A percentile compares a stretch with the other conserved stretches of the same genome.
These are phyloP conservation scores for Himantopus leucocephalus DNA, from an alignment of 2,113 vertebrate genomes.

Conservation along the genomic window DNA sequence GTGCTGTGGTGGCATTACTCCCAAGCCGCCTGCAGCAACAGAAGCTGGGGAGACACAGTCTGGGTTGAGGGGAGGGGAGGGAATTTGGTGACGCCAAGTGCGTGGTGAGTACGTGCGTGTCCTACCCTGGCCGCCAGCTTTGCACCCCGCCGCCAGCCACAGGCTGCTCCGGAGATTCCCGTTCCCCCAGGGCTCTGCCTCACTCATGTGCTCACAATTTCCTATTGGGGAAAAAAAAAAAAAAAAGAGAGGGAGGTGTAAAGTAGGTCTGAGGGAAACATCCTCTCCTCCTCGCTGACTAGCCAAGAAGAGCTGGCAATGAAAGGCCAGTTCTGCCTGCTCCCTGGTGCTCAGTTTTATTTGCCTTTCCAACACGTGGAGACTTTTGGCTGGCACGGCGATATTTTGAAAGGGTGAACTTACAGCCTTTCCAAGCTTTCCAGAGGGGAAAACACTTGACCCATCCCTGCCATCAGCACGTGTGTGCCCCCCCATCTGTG, in stretches of 20 bases:
- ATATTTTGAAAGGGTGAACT: not conserved
- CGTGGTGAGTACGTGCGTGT: accelerated
- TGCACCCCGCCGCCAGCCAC: not conserved
- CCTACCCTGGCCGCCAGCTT: not conserved
- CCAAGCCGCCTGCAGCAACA: accelerated
- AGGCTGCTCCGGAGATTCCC: not conserved
- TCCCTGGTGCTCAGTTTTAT: not conserved
- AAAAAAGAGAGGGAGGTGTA: not conserved
- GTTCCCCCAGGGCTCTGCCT: not conserved
- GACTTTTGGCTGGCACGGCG: not conserved
- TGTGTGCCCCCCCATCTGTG: not conserved
- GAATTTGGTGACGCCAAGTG: not conserved
- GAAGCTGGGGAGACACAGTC: not conserved
- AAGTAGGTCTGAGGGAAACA: slow-evolving; percentile 1
- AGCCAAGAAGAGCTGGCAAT: not conserved
- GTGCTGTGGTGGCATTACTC: accelerated
- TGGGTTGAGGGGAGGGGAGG: not conserved
- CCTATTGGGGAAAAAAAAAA: not conserved
- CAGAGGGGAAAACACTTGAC: not conserved
- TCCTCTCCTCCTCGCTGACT: not conserved
- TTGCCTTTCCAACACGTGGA: not conserved
- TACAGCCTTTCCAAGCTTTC: not conserved
- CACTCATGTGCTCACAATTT: slow-evolving; percentile 31
- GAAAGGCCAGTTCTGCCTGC: not conserved
- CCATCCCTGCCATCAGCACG: accelerated